Base-by-base conservation (phyloP, 2,888 invertebrate genomes). In the Papilio demoleus region DNA sequence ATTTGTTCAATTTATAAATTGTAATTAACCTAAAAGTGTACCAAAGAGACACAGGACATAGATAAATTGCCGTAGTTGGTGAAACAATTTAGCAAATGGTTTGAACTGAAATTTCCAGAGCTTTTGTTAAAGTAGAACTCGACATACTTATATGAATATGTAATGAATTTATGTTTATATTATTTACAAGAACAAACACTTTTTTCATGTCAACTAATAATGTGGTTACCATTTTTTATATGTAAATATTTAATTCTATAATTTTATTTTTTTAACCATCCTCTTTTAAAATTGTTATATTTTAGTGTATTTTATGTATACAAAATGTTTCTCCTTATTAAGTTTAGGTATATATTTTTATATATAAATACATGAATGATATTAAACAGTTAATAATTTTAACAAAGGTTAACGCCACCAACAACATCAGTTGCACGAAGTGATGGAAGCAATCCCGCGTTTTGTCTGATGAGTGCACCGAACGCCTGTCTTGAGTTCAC, bases 41-140 rank as follows among this genome's bases (percentile, higher is more conserved):
- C 22, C 19, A 47, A 19, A 31, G 31, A 47, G 34, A 47, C 3
- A 56, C 17, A 19, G 50, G 12, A 40, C 11, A 67, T 58, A 42
- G 59, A 63, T 60, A 24, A 42, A 58, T 50, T 56, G 61, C 8
- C 22, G 31, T 17, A 53, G 34, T 31, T 40, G 2, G 12, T 12
- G 17, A 14, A 27, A 50, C 24, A 50, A 50, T 50, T 50, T 50
- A 24, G 50, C 50, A 50, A 50, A 50, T 50, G 50, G 50, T 5
- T 22, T 50, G 50, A 24, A 50, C 50, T 27, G 50, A 47, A 47
- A 47, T 50, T 50, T 50, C 14, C 14, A 1, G 24, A 24, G 50
- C 24, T 50, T 50, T 24, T 14, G 14, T 17, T 24, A 50, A 50
- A 14, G 12, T 50, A 50, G 24, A 22, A 24, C 24, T 50, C 50